Conservation (phyloP, 2,113 vertebrate species). For the mouse (Mus musculus) region DNA sequence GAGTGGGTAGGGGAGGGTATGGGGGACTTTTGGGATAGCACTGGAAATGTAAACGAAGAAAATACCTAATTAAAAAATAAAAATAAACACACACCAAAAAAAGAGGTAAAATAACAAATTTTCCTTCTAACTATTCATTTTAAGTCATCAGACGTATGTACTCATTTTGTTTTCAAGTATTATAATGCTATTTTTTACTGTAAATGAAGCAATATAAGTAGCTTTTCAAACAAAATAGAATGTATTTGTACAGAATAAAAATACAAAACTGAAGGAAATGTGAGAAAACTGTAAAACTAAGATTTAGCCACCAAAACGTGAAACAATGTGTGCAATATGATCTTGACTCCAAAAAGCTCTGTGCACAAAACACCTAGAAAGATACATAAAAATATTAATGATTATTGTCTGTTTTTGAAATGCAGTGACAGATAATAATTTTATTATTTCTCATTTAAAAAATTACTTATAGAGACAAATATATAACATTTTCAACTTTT, state of each 20-base stretch:
- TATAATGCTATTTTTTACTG: not conserved
- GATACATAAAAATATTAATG: not conserved
- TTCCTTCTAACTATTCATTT: not conserved
- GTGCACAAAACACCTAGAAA: not conserved
- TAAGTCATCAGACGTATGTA: not conserved
- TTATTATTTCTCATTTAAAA: not conserved
- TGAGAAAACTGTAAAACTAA: not conserved
- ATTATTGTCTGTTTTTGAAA: not conserved
- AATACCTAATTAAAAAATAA: no score
- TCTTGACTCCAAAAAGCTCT: not conserved
- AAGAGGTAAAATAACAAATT: not conserved
- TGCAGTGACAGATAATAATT: not conserved
- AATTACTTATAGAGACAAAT: not conserved
- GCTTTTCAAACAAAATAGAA: not conserved
- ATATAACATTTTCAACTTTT: not conserved
- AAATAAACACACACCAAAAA: no score
- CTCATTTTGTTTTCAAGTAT: not conserved
- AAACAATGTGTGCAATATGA: not conserved
- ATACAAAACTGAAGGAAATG: not conserved
- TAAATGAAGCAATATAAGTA: not conserved
- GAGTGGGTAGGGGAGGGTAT: no score
- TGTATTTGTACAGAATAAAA: not conserved
- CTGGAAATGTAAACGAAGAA: no score
- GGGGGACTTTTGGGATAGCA: no score
- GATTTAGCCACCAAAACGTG: not conserved